A percentile compares a stretch with the other conserved stretches of the same genome.
These are phyloP conservation scores for Palloptera scutellata DNA, from an alignment of 2,888 invertebrate genomes.

Conservation along the genomic window DNA sequence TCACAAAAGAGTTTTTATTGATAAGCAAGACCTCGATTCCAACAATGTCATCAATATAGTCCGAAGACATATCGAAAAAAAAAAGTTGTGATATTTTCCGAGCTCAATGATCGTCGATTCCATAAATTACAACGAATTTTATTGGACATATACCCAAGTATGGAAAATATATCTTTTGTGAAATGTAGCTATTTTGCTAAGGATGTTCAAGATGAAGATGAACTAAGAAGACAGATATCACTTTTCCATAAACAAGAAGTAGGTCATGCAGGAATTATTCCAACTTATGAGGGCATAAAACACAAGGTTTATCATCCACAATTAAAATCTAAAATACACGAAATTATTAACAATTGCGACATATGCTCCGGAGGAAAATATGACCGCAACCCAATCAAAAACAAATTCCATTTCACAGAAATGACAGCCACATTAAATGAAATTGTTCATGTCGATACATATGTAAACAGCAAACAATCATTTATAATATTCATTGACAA, in stretches of 20 bases:
- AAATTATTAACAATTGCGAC: constrained; percentile 39
- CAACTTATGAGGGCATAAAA: constrained; percentile 36
- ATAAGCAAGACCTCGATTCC: constrained; percentile 16
- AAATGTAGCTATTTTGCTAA: constrained; percentile 17
- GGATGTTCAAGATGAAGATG: constrained; percentile 33
- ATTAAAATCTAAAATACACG: constrained; percentile 29
- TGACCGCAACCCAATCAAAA: constrained; percentile 33
- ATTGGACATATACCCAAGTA: constrained; percentile 15
- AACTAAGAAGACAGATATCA: constrained; percentile 34
- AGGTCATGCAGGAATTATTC: constrained; percentile 37
- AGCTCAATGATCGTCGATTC: constrained; percentile 22
- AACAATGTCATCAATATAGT: constrained; percentile 22
- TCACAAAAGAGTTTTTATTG: constrained; percentile 26
- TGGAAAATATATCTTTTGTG: constrained; percentile 9
- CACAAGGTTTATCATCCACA: constrained; percentile 33
- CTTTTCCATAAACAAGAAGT: constrained; percentile 36
- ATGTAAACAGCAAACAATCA: constrained; percentile 26
- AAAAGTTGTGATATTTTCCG: constrained; percentile 26
- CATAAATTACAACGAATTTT: constrained; percentile 22
- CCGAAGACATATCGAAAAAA: constrained; percentile 21
- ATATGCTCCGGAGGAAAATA: constrained; percentile 33
- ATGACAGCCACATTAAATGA: constrained; percentile 21
- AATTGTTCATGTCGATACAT: constrained; percentile 19
- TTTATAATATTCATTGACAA: constrained; percentile 33
- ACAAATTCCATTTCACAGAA: constrained; percentile 29